phyloP scores from a whole-genome alignment of 2,797 vertebrate species.

The Cirrhinus molitorella region DNA sequence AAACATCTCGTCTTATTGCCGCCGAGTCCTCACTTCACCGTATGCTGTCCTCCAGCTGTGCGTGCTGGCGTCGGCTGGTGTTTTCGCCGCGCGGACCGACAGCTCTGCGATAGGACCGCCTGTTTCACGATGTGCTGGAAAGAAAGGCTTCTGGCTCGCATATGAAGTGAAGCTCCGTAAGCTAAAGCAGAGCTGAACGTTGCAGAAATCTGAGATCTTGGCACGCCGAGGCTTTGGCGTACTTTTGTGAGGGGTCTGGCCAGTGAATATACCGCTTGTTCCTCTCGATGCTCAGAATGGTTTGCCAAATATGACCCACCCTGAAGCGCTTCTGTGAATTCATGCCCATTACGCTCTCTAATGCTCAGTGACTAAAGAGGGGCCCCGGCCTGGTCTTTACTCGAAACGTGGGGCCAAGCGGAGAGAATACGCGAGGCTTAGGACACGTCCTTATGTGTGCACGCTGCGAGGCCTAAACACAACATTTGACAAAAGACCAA shows the following conservation, averaged over 20 bases:
- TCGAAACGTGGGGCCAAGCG: constrained; percentile 66
- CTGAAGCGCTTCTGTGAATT: constrained; percentile 67
- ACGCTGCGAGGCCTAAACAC: constrained; percentile 15
- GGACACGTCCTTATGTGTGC: background rate
- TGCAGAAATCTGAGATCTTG: constrained; percentile 47
- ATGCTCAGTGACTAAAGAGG: constrained; percentile 74
- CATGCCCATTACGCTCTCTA: constrained; percentile 67
- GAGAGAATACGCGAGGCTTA: constrained; percentile 51
- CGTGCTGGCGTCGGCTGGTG: constrained; percentile 17
- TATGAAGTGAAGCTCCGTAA: background rate
- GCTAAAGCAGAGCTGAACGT: constrained; percentile 26
- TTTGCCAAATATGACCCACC: constrained; percentile 50
- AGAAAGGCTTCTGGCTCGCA: constrained; percentile 6
- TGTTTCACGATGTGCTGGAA: background rate
- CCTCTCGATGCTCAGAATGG: constrained; percentile 41
- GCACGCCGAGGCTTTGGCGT: constrained; percentile 33
- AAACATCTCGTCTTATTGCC: constrained; percentile 58
- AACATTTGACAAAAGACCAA: constrained; percentile 30
- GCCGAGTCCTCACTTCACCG: constrained; percentile 62
- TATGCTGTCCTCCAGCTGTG: constrained; percentile 57
- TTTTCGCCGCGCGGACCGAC: background rate
- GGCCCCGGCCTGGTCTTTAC: constrained; percentile 60
- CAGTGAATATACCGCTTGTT: constrained; percentile 45
- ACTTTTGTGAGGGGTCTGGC: constrained; percentile 45
- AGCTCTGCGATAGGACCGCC: background rate